These are phyloP conservation scores for Morus bassanus DNA, from an alignment of 2,797 vertebrate genomes.

Conservation along the genomic window DNA sequence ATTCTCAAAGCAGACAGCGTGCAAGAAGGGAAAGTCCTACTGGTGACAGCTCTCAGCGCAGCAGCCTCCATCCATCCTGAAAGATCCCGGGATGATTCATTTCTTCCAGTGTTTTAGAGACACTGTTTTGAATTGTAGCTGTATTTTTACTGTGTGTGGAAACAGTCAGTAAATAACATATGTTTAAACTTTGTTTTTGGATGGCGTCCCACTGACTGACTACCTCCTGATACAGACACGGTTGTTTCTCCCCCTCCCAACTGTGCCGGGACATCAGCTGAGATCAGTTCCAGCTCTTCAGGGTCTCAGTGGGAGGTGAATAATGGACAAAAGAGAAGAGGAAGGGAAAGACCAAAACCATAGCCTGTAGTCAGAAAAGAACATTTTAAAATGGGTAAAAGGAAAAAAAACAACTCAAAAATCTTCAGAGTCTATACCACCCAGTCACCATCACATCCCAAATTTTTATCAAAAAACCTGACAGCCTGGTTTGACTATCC, in stretches of 20 bases:
- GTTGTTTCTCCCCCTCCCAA: not conserved
- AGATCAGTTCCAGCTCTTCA: not conserved
- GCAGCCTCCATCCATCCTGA: not conserved
- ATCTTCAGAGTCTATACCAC: not conserved
- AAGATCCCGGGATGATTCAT: not conserved
- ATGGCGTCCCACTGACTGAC: not conserved
- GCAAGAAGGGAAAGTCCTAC: not conserved
- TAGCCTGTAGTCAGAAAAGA: not conserved
- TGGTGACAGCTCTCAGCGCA: not conserved
- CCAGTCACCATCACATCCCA: not conserved
- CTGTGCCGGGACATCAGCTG: not conserved
- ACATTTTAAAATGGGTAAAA: not conserved
- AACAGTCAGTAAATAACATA: constrained; percentile 49
- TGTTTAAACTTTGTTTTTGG: constrained; percentile 47
- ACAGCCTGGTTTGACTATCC: not conserved
- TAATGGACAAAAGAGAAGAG: not conserved
- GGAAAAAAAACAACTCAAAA: not conserved
- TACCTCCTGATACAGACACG: not conserved
- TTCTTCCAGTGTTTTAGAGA: constrained; percentile 7
- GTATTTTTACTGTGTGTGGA: constrained; percentile 44
- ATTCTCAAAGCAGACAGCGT: not conserved
- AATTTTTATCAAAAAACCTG: not conserved
- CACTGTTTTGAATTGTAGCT: constrained; percentile 27
- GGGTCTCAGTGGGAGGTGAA: not conserved
- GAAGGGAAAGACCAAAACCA: not conserved